Conservation (phyloP, 2,888 invertebrate genomes). For the Antitype chi region DNA sequence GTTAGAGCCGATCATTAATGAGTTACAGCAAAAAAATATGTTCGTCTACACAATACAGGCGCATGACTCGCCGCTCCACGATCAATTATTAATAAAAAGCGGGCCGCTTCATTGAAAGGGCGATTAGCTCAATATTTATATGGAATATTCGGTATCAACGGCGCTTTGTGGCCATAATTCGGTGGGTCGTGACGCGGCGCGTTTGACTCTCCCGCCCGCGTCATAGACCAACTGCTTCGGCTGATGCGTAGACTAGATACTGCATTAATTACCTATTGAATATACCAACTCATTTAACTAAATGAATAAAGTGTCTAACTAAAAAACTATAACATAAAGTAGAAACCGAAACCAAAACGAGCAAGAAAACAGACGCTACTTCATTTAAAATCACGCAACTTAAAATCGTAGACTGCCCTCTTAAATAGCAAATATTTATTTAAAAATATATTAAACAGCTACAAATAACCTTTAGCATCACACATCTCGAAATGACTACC, state of each 20-base stretch:
- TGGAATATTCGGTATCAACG: conserved; percentile 91
- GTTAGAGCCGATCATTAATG: conserved; percentile 83
- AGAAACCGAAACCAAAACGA: neutral
- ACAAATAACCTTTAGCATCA: neutral
- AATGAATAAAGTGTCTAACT: neutral
- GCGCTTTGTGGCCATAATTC: conserved; percentile 90
- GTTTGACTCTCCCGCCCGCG: conserved; percentile 82
- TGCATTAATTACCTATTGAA: conserved; percentile 33
- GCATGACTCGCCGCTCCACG: conserved; percentile 89
- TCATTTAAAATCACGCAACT: neutral
- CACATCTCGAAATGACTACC: neutral
- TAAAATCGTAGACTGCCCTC: neutral
- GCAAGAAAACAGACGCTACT: neutral
- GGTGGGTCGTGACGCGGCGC: conserved; percentile 89
- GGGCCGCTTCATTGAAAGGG: conserved; percentile 91
- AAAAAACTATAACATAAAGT: neutral
- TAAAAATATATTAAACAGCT: no score
- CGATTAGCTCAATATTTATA: conserved; percentile 91
- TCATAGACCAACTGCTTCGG: conserved; percentile 84
- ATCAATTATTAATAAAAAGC: conserved; percentile 91
- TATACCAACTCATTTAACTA: neutral
- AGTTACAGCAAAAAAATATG: conserved; percentile 88
- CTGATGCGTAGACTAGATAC: conserved; percentile 67
- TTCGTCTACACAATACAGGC: conserved; percentile 87
- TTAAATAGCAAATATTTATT: neutral